Evolutionary conservation across 2,797 vertebrate genomes (phyloP).

Genomic region (Hapalemur alaotrensis): DNA sequence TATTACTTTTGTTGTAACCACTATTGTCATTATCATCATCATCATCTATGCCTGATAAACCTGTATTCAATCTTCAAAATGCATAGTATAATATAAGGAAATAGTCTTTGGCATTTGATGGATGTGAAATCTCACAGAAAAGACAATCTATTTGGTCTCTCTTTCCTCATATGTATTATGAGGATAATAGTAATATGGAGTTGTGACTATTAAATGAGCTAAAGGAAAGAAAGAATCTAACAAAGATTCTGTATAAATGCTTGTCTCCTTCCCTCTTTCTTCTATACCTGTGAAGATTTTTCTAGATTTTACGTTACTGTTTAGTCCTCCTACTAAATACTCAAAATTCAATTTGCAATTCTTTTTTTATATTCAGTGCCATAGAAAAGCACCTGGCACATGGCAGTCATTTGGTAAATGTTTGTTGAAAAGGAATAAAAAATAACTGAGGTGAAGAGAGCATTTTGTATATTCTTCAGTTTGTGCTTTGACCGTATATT

Average conservation of each 20-base stretch:
- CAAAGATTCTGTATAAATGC: background rate
- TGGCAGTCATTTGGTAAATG: background rate
- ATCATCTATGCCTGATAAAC: background rate
- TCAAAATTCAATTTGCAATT: background rate
- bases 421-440: background rate
- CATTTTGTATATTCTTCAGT: background rate
- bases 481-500: background rate
- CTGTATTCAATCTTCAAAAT: background rate
- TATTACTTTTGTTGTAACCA: background rate
- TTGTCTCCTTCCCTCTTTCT: background rate
- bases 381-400: background rate
- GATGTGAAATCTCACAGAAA: background rate
- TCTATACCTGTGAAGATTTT: background rate
- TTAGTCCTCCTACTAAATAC: background rate
- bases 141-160: background rate
- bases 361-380: background rate
- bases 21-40: background rate
- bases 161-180: background rate
- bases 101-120: background rate
- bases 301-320: background rate
- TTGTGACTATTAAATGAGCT: background rate
- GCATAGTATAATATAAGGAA: background rate
- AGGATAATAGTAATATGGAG: background rate
- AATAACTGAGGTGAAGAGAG: background rate
- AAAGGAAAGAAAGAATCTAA: background rate